These are phyloP conservation scores for Drosophila nigrodunni DNA, from an alignment of 1,140 invertebrate species.

Conservation along the genomic window DNA sequence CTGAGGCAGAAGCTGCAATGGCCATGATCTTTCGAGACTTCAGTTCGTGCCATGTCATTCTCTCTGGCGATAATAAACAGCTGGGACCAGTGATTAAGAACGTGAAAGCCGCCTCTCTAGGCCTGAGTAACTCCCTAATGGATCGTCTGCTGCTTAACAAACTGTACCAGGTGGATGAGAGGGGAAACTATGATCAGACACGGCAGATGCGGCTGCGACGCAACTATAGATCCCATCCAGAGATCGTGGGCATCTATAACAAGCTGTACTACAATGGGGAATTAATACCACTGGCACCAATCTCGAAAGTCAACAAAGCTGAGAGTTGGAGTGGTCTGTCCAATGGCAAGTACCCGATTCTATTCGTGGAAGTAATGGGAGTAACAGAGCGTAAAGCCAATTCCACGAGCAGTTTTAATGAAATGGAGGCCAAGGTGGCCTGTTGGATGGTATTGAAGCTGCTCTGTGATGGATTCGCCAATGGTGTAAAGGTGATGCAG, in stretches of 20 bases:
- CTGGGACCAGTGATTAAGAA: slow-evolving; percentile 90
- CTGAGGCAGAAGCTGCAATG: slow-evolving; percentile 91
- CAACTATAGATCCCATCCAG: slow-evolving; percentile 88
- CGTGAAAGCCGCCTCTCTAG: slow-evolving; percentile 82
- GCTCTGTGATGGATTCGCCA: slow-evolving; percentile 60
- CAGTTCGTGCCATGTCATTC: slow-evolving; percentile 86
- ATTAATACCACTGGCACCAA: slow-evolving; percentile 80
- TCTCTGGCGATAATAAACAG: slow-evolving; percentile 94
- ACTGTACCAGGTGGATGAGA: slow-evolving; percentile 84
- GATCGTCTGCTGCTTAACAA: slow-evolving; percentile 85
- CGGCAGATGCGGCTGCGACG: slow-evolving; percentile 88
- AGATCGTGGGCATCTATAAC: slow-evolving; percentile 88
- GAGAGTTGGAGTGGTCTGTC: slow-evolving; percentile 76
- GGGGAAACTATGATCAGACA: slow-evolving; percentile 86
- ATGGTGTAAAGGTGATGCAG: slow-evolving; percentile 83
- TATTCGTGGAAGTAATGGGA: slow-evolving; percentile 88
- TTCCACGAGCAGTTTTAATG: slow-evolving; percentile 53
- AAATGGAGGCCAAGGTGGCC: slow-evolving; percentile 87
- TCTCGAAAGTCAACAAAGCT: slow-evolving; percentile 44
- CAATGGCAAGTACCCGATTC: slow-evolving; percentile 86
- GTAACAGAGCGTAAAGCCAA: slow-evolving; percentile 8
- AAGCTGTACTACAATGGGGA: slow-evolving; percentile 88
- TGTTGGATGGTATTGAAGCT: slow-evolving; percentile 85
- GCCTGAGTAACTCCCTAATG: slow-evolving; percentile 86
- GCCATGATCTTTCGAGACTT: slow-evolving; percentile 42